Evolutionary conservation across 2,888 invertebrate genomes (phyloP).

Genomic region (Brassicogethes aeneus): DNA sequence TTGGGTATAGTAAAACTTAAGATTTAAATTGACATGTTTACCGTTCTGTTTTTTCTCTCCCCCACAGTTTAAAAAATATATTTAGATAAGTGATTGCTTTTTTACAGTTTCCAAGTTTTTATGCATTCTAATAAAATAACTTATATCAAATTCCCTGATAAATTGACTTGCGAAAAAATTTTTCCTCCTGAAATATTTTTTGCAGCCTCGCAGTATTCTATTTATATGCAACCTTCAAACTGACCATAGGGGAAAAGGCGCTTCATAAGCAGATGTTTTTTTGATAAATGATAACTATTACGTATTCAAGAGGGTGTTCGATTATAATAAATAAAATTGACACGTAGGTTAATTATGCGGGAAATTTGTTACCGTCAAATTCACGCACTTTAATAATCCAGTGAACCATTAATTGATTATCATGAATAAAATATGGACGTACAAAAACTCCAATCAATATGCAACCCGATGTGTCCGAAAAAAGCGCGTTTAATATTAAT

Average conservation of each 20-base stretch:
- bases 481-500: no score
- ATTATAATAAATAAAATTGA: slow-evolving; percentile 2
- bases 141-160: no score
- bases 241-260: slow-evolving; percentile 1
- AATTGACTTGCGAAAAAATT: not conserved
- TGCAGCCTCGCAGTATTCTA: not conserved
- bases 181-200: not conserved
- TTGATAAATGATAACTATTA: slow-evolving; percentile 2
- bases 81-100: not conserved
- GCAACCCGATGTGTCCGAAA: no score
- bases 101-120: not conserved
- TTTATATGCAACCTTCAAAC: not conserved
- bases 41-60: not conserved
- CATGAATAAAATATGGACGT: not conserved
- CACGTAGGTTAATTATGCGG: slow-evolving; percentile 2
- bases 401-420: not conserved
- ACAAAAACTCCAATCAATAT: no score
- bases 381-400: not conserved
- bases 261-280: slow-evolving; percentile 1
- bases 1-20: no score
- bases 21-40: slow-evolving; percentile 1
- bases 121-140: not conserved
- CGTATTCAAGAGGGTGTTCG: slow-evolving; percentile 1
- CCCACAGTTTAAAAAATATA: no score
- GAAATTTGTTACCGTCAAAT: not conserved